A percentile compares a stretch with the other conserved stretches of the same genome.
phyloP scores from a whole-genome alignment of 2,797 vertebrate species.

The Tenualosa thibaudeaui region DNA sequence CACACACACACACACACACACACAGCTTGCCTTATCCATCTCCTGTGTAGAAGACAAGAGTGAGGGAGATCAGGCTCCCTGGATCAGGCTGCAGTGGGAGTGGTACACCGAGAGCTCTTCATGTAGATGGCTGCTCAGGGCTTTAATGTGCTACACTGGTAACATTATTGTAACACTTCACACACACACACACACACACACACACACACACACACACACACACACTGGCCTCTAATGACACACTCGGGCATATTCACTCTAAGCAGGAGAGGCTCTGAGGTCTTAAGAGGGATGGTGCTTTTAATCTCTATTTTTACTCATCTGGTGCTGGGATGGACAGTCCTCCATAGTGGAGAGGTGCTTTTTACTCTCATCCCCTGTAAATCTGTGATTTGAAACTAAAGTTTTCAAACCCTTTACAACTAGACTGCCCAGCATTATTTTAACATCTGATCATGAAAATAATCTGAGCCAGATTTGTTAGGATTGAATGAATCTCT shows the following conservation, averaged over 20 bases:
- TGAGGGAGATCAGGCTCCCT: background rate
- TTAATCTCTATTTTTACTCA: slow-evolving; percentile 13
- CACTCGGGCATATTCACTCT: background rate
- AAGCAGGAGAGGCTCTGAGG: background rate
- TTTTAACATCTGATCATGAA: background rate
- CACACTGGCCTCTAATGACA: background rate
- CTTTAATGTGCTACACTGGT: background rate
- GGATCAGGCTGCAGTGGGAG: background rate
- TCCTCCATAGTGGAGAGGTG: background rate
- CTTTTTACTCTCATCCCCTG: background rate
- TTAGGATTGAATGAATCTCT: background rate
- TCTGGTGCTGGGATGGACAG: background rate
- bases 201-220: background rate
- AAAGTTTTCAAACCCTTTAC: background rate
- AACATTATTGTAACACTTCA: background rate
- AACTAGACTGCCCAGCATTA: background rate
- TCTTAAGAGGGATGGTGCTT: background rate
- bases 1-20: slow-evolving; percentile 43
- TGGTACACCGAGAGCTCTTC: background rate
- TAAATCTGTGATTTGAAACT: background rate
- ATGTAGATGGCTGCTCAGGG: background rate
- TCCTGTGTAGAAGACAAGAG: background rate
- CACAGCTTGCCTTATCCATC: background rate
- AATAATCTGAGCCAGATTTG: background rate
- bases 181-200: background rate